Evolutionary conservation across 2,888 invertebrate species (phyloP).

Genomic region (Clitarchus hookeri): DNA sequence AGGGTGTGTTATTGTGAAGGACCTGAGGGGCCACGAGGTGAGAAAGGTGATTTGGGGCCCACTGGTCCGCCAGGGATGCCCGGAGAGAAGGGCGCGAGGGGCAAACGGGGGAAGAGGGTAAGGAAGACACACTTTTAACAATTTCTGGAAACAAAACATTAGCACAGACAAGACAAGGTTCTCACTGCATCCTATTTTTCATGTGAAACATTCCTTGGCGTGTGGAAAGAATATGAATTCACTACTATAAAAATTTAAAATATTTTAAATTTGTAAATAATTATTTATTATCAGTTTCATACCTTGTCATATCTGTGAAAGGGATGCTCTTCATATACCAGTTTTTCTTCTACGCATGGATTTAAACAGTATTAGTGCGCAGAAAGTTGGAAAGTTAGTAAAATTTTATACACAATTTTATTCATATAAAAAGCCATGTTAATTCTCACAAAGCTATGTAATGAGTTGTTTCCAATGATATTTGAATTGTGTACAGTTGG

Average conservation of each 20-base stretch:
- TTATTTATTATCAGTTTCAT: not conserved
- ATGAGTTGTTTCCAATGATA: too few relatives aligned
- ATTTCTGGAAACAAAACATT: not conserved
- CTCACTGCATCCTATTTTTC: not conserved
- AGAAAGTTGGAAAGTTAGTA: not conserved
- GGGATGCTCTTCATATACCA: not conserved
- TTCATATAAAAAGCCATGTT: too few relatives aligned
- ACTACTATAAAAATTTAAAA: too few relatives aligned
- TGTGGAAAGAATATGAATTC: not conserved
- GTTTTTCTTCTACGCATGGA: not conserved
- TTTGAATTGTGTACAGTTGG: too few relatives aligned
- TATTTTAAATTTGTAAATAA: too few relatives aligned
- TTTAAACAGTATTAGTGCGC: not conserved
- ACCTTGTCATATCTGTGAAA: slow-evolving; percentile 10
- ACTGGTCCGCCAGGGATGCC: slow-evolving; percentile 74
- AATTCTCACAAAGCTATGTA: too few relatives aligned
- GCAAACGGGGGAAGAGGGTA: slow-evolving; percentile 94
- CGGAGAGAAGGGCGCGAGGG: slow-evolving; percentile 89
- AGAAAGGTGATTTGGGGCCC: slow-evolving; percentile 79
- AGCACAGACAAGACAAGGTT: slow-evolving; percentile 22
- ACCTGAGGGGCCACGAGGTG: slow-evolving; percentile 69
- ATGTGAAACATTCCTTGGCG: not conserved
- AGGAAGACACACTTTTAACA: slow-evolving; percentile 47
- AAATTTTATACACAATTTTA: too few relatives aligned
- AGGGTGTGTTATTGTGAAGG: slow-evolving; percentile 54